These are phyloP conservation scores for Tetrapedia diversipes DNA, from an alignment of 2,888 invertebrate species.

Conservation along the genomic window DNA sequence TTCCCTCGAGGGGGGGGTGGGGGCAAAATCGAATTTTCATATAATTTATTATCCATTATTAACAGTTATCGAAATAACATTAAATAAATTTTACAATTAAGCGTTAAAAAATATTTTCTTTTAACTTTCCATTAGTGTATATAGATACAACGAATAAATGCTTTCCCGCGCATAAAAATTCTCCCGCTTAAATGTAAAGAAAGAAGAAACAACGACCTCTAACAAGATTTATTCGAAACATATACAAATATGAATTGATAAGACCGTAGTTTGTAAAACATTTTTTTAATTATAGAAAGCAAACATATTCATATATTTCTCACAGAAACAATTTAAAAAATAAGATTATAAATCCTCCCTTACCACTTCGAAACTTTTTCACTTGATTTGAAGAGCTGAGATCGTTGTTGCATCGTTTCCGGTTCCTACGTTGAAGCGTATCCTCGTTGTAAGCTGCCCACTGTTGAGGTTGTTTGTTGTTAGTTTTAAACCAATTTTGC, in stretches of 20 bases:
- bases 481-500: slow-evolving; percentile 27
- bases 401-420: slow-evolving; percentile 74
- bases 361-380: slow-evolving; percentile 76
- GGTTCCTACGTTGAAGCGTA: slow-evolving; percentile 64
- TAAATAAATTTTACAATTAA: background rate
- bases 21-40: slow-evolving; percentile 42
- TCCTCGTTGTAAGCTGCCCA: slow-evolving; percentile 41
- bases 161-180: slow-evolving; percentile 27
- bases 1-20: slow-evolving; percentile 40
- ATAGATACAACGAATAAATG: background rate
- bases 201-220: slow-evolving; percentile 59
- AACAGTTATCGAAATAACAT: slow-evolving; percentile 1
- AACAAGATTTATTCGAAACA: slow-evolving; percentile 51
- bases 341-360: slow-evolving; percentile 57
- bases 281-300: slow-evolving; percentile 3
- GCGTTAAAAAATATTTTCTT: background rate
- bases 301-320: background rate
- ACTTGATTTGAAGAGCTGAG: slow-evolving; percentile 55
- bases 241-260: slow-evolving; percentile 59
- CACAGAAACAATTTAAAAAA: background rate
- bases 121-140: background rate
- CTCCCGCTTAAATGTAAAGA: slow-evolving; percentile 46
- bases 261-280: slow-evolving; percentile 19
- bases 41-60: slow-evolving; percentile 35
- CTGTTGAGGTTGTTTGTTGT: slow-evolving; percentile 33